These are phyloP conservation scores for Rhynchonycteris naso DNA, from an alignment of 2,797 vertebrate genomes.

Conservation along the genomic window DNA sequence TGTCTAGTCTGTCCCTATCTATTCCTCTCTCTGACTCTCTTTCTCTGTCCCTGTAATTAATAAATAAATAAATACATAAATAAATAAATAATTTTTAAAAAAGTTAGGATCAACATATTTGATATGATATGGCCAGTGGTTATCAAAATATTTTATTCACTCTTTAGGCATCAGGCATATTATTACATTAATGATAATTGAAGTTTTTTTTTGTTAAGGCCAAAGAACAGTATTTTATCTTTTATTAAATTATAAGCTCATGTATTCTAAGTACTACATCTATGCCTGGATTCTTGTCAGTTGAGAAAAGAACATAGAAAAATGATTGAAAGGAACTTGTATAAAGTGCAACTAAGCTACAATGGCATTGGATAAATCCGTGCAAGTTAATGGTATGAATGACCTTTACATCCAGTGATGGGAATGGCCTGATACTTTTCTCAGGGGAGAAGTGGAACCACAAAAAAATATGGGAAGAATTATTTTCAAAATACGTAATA, in stretches of 20 bases:
- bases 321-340: conserved; percentile 40
- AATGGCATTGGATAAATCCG: conserved; percentile 11
- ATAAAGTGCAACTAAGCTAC: neutral
- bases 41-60: too few species aligned
- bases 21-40: too few species aligned
- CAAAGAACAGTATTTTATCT: neutral
- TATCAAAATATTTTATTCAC: neutral
- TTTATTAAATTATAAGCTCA: neutral
- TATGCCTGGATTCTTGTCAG: neutral
- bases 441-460: conserved; percentile 63
- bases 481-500: conserved; percentile 61
- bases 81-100: too few species aligned
- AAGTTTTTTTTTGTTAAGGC: neutral
- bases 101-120: neutral
- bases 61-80: too few species aligned
- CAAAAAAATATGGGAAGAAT: conserved; percentile 70
- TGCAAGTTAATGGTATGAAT: conserved; percentile 47
- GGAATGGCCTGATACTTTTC: conserved; percentile 58
- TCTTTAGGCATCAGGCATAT: neutral
- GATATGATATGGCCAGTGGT: neutral
- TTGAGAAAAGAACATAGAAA: conserved; percentile 53
- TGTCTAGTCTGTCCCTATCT: too few species aligned
- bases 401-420: conserved; percentile 42
- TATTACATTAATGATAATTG: conserved; percentile 12
- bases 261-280: neutral